Evolutionary conservation across 2,113 vertebrate genomes (phyloP).

Genomic region (Chionodraco myersi): DNA sequence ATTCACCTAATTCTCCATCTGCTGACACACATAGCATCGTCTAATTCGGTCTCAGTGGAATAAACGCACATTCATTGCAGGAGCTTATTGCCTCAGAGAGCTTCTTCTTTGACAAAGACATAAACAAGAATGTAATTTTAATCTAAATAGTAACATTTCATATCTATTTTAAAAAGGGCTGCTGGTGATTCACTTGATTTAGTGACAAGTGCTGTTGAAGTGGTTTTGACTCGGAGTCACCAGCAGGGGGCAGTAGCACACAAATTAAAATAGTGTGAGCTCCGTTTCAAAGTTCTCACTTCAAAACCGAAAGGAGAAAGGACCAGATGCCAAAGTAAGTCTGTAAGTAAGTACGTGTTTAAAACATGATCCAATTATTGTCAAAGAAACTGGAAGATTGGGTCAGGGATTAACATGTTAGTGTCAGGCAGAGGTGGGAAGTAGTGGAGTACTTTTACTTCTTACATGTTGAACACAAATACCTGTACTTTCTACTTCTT

Average conservation of each 20-base stretch:
- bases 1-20: slow-evolving; percentile 57
- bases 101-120: neutral
- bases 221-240: neutral
- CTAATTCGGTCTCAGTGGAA: slow-evolving; percentile 3
- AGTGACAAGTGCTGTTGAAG: neutral
- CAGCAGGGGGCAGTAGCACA: slow-evolving; percentile 68
- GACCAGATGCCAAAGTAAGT: too few species aligned
- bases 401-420: too few species aligned
- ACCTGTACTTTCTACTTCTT: too few species aligned
- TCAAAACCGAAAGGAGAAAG: too few species aligned
- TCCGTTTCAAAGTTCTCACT: neutral
- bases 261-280: neutral
- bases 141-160: neutral
- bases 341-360: too few species aligned
- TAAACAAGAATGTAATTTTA: neutral
- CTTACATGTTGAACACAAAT: too few species aligned
- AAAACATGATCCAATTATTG: too few species aligned
- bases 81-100: neutral
- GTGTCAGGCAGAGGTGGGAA: too few species aligned
- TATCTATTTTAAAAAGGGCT: neutral
- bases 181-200: neutral
- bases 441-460: too few species aligned
- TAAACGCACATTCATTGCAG: neutral
- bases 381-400: too few species aligned
- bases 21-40: slow-evolving; percentile 8